Percentiles rank a stretch among this genome's conserved stretches.
Evolutionary conservation across 2,888 invertebrate species (phyloP).

Genomic region (Pedicia rivosa): DNA sequence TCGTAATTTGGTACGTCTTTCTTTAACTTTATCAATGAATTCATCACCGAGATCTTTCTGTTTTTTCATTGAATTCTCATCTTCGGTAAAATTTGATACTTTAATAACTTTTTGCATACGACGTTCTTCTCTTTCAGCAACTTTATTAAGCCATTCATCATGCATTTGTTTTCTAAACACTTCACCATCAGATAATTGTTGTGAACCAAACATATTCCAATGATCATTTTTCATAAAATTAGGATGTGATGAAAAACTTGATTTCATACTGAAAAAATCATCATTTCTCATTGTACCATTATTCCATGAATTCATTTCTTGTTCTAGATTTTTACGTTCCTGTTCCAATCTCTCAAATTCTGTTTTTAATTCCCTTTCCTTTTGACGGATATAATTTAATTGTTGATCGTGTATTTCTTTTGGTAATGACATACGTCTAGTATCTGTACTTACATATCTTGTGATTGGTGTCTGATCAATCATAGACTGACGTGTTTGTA

Average conservation of each 20-base stretch:
- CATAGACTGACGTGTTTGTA: slow-evolving; percentile 20
- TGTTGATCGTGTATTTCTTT: slow-evolving; percentile 45
- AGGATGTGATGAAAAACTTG: neutral
- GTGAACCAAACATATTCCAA: too few relatives aligned
- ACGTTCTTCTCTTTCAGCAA: slow-evolving; percentile 60
- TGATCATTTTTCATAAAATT: neutral
- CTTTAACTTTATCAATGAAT: slow-evolving; percentile 59
- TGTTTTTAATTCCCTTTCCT: slow-evolving; percentile 48
- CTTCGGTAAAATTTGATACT: slow-evolving; percentile 43
- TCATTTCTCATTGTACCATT: slow-evolving; percentile 2
- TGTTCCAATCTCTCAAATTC: slow-evolving; percentile 47
- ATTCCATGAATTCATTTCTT: slow-evolving; percentile 20
- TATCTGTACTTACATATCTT: slow-evolving; percentile 18
- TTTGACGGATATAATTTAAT: slow-evolving; percentile 46
- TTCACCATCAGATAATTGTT: slow-evolving; percentile 55
- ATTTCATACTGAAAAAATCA: neutral
- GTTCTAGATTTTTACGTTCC: slow-evolving; percentile 32
- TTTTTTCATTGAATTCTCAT: slow-evolving; percentile 3
- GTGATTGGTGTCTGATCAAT: slow-evolving; percentile 27
- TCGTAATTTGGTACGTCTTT: slow-evolving; percentile 50
- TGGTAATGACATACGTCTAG: slow-evolving; percentile 41
- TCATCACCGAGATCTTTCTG: slow-evolving; percentile 45
- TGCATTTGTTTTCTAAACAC: slow-evolving; percentile 67
- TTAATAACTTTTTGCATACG: slow-evolving; percentile 67
- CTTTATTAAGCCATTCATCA: slow-evolving; percentile 64